Conservation (phyloP, 2,888 invertebrate species). For the Pilophorus perplexus region DNA sequence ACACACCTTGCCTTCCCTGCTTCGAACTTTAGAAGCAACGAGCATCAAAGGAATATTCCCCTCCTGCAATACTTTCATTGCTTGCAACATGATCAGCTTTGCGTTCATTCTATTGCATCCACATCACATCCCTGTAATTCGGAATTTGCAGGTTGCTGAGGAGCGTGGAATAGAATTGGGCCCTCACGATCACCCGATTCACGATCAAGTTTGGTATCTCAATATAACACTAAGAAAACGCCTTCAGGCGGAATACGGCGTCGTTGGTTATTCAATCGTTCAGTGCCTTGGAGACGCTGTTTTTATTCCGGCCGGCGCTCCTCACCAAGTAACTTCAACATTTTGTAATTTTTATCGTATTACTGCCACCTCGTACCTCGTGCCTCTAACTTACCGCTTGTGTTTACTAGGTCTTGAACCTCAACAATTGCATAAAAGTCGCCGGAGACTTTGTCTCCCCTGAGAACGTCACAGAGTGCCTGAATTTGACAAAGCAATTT, state of each 20-base stretch:
- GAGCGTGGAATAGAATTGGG: constrained; percentile 82
- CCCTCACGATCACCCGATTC: constrained; percentile 91
- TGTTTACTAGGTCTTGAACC: constrained; percentile 72
- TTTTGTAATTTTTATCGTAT: too few relatives aligned
- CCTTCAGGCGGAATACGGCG: constrained; percentile 86
- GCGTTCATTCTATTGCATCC: background rate
- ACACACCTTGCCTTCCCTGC: too few relatives aligned
- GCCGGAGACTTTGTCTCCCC: constrained; percentile 99
- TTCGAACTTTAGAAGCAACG: too few relatives aligned
- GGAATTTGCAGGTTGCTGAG: constrained; percentile 51
- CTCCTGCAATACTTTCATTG: too few relatives aligned
- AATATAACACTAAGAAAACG: constrained; percentile 82
- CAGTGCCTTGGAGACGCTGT: constrained; percentile 97
- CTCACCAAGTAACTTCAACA: too few relatives aligned
- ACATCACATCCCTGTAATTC: background rate
- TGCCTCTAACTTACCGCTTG: too few relatives aligned
- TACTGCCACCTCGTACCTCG: constrained; percentile 17
- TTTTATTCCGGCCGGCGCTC: constrained; percentile 98
- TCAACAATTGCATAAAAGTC: constrained; percentile 96
- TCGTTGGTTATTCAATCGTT: constrained; percentile 91
- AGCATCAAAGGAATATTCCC: too few relatives aligned
- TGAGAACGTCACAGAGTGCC: constrained; percentile 94
- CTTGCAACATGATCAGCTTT: background rate
- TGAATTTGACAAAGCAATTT: constrained; percentile 94
- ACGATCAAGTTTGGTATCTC: constrained; percentile 94